phyloP scores from a whole-genome alignment of 2,797 vertebrate genomes.

The Pseudomugil tenellus region DNA sequence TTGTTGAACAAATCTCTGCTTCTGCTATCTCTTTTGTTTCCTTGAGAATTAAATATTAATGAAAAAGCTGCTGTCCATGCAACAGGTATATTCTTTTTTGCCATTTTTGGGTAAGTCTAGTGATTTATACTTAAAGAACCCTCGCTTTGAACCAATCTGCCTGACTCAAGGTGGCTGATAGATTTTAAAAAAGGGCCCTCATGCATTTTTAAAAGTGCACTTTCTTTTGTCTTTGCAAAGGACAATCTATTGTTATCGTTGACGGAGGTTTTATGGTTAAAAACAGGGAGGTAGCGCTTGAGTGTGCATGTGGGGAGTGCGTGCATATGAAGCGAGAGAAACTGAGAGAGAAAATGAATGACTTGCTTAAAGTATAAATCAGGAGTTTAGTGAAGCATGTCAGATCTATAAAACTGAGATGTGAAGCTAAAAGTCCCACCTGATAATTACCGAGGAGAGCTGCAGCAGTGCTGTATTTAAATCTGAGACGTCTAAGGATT shows the following conservation, averaged over 20 bases:
- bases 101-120: conserved; percentile 27
- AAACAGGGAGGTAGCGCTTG: neutral
- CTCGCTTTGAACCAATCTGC: conserved; percentile 28
- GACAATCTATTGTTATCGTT: conserved; percentile 63
- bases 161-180: conserved; percentile 31
- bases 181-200: conserved; percentile 48
- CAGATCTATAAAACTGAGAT: conserved; percentile 47
- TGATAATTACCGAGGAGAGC: conserved; percentile 40
- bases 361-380: conserved; percentile 39
- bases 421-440: conserved; percentile 40
- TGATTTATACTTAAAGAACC: conserved; percentile 38
- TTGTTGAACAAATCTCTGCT: conserved; percentile 61
- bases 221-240: conserved; percentile 52
- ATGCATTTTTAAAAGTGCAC: conserved; percentile 69
- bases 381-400: conserved; percentile 37
- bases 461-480: neutral
- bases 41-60: conserved; percentile 77
- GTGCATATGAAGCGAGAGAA: neutral
- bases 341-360: conserved; percentile 21
- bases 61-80: conserved; percentile 55
- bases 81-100: conserved; percentile 38
- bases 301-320: neutral
- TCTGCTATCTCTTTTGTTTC: conserved; percentile 64
- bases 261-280: conserved; percentile 23
- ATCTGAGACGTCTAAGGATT: neutral